phyloP scores from a whole-genome alignment of 2,797 vertebrate species.

The Spizella passerina region DNA sequence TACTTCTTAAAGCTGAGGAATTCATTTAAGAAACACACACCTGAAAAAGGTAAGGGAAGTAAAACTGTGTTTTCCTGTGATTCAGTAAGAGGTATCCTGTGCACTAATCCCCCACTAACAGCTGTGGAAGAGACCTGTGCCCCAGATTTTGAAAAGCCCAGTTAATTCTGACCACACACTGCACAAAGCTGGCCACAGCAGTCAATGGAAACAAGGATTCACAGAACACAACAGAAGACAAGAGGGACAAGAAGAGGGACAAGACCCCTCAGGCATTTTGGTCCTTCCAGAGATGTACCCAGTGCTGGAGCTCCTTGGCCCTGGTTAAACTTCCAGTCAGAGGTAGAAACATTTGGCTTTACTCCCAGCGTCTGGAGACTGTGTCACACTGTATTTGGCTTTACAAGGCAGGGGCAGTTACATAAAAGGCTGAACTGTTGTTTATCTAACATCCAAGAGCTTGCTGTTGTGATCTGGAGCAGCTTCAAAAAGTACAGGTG shows the following conservation, averaged over 20 bases:
- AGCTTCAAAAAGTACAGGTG: not conserved
- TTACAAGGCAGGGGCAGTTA: not conserved
- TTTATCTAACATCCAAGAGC: not conserved
- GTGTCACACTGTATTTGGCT: not conserved
- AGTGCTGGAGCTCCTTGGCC: not conserved
- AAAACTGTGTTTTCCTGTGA: not conserved
- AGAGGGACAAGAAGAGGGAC: not conserved
- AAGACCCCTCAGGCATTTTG: not conserved
- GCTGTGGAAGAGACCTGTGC: not conserved
- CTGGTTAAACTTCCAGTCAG: not conserved
- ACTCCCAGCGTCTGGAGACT: not conserved
- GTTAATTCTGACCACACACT: not conserved
- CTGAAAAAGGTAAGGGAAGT: not conserved
- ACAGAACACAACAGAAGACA: not conserved
- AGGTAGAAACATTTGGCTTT: not conserved
- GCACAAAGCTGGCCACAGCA: not conserved
- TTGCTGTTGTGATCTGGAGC: not conserved
- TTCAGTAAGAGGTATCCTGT: accelerated
- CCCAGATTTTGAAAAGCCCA: not conserved
- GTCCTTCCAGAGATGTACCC: not conserved
- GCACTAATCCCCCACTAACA: not conserved
- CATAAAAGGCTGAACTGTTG: not conserved
- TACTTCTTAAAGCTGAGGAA: not conserved
- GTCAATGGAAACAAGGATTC: not conserved
- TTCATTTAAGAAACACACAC: accelerated